Evolutionary conservation across 1,140 invertebrate species (phyloP), one percentile per base, ranked within the genome.

Genomic region (Eumeta japonica): DNA sequence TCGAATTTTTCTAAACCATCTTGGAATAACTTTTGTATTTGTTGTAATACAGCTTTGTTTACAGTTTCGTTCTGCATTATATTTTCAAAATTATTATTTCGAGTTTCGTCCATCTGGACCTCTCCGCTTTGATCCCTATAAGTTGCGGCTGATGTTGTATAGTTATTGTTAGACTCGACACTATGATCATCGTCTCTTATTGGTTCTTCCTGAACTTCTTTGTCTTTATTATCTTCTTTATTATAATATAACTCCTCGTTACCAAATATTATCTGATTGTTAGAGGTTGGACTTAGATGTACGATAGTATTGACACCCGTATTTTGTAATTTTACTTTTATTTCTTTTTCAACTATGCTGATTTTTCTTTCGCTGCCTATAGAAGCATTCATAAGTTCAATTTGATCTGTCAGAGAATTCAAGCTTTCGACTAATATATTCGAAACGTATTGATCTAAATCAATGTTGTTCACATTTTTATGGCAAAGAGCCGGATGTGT

Each of bases 261-360:
- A 0, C 68, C 68, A 43, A 74, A 71, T 42, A 74, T 74, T 4
- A 74, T 74, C 43, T 67, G 68, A 34, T 74, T 61, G 41, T 74
- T 74, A 15, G 70, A 74, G 12, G 62, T 71, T 3, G 70, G 70
- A 28, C 70, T 74, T 18, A 74, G 45, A 32, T 74, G 70, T 2
- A 74, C 70, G 14, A 77, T 67, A 1, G 75, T 75, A 36, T 75
- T 77, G 0, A 75, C 73, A 17, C 66, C 68, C 0, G 67, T 65
- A 45, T 73, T 76, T 38, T 77, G 75, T 18, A 77, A 40, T 43
- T 72, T 75, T 2, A 77, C 70, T 51, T 77, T 77, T 24, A 77
- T 77, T 51, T 77, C 73, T 46, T 77, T 76, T 41, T 77, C 73
- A 14, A 77, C 61, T 1, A 77, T 67, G 44, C 58, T 76, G 10